These are phyloP conservation scores for Martes martes DNA, from an alignment of 2,113 vertebrate species.

Conservation along the genomic window DNA sequence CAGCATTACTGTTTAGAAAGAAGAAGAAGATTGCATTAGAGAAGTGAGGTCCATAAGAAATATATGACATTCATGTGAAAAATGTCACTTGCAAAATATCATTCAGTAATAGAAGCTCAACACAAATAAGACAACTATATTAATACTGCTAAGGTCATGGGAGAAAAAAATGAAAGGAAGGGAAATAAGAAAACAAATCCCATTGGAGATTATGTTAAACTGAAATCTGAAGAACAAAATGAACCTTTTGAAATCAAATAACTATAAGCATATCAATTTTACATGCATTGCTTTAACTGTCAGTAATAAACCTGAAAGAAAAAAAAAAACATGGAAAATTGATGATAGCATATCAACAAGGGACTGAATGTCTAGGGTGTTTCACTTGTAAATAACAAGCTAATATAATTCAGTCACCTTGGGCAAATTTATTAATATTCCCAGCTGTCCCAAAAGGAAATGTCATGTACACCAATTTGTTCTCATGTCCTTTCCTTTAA, in stretches of 20 bases:
- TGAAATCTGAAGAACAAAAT: slow-evolving; percentile 53
- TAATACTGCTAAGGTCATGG: not conserved
- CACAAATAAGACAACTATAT: not conserved
- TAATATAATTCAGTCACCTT: slow-evolving; percentile 68
- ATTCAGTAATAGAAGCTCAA: not conserved
- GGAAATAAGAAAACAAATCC: not conserved
- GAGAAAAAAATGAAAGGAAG: not conserved
- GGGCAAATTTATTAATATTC: slow-evolving; percentile 59
- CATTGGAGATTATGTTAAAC: not conserved
- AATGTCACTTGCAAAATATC: not conserved
- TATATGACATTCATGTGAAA: not conserved
- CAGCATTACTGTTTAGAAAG: not conserved
- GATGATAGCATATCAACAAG: not conserved
- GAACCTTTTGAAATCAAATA: slow-evolving; percentile 55
- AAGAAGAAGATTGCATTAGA: not conserved
- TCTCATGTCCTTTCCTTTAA: slow-evolving; percentile 32
- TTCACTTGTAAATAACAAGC: slow-evolving; percentile 56
- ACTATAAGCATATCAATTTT: slow-evolving; percentile 55
- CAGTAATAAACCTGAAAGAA: slow-evolving; percentile 56
- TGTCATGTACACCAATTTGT: slow-evolving; percentile 14
- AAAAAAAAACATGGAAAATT: slow-evolving; percentile 49
- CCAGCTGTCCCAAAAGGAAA: slow-evolving; percentile 63
- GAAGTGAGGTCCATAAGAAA: not conserved
- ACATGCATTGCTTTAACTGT: slow-evolving; percentile 56
- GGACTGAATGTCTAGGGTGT: not conserved